Evolutionary conservation across 2,888 invertebrate species (phyloP).

Genomic region (Drosophila emarginata): DNA sequence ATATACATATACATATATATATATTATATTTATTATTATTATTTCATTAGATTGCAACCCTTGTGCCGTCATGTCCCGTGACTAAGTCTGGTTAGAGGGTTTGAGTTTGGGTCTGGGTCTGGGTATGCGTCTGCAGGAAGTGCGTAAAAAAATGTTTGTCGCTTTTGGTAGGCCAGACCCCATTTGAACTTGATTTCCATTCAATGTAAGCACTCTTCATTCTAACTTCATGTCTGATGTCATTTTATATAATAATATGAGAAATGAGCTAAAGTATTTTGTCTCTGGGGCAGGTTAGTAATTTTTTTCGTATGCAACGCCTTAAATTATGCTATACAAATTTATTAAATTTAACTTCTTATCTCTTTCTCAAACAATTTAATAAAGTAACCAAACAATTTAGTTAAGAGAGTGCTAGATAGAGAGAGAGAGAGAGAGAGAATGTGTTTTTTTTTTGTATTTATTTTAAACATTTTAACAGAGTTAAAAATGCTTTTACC

Average conservation of each 20-base stretch:
- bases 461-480: too few species aligned
- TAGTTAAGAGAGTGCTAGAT: too few species aligned
- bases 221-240: not conserved
- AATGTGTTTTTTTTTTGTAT: too few species aligned
- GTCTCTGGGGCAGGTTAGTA: constrained; percentile 22
- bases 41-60: constrained; percentile 75
- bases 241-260: not conserved
- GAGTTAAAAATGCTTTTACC: too few species aligned
- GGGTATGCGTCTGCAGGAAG: constrained; percentile 28
- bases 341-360: too few species aligned
- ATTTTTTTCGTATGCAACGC: not conserved
- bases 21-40: constrained; percentile 62
- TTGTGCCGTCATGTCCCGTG: constrained; percentile 39
- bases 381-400: too few species aligned
- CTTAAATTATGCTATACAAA: not conserved
- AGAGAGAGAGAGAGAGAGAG: too few species aligned
- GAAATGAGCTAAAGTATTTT: not conserved
- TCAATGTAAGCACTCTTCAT: not conserved
- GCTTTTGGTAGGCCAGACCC: constrained; percentile 18
- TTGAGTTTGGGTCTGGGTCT: constrained; percentile 3
- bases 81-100: constrained; percentile 1
- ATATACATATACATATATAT: too few species aligned
- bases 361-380: too few species aligned
- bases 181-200: constrained; percentile 15
- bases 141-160: constrained; percentile 51